A percentile compares a stretch with the other conserved stretches of the same genome.
Conservation (phyloP, 2,113 vertebrate species). For the Protobothrops mucrosquamatus region DNA sequence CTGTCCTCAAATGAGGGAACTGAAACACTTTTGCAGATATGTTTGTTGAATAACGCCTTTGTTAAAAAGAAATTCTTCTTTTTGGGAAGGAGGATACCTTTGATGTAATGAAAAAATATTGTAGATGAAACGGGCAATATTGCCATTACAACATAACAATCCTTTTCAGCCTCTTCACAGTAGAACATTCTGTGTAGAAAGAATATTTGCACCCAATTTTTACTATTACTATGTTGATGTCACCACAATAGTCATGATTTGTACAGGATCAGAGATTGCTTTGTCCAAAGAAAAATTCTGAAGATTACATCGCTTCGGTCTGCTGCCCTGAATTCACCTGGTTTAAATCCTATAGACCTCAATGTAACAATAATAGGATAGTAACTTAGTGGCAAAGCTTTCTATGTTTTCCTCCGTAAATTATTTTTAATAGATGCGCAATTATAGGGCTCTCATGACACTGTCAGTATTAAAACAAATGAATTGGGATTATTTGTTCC, state of each 20-base stretch:
- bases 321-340: neutral
- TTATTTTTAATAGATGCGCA: neutral
- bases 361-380: neutral
- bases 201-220: neutral
- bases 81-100: neutral
- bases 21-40: slow-evolving; percentile 25
- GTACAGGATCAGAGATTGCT: neutral
- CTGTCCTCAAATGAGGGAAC: slow-evolving; percentile 30
- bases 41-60: neutral
- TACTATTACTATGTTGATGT: neutral
- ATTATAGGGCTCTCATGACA: neutral
- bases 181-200: neutral
- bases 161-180: neutral
- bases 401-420: neutral
- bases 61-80: neutral
- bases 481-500: neutral
- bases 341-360: neutral
- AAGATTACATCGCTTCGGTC: neutral
- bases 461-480: neutral
- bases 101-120: neutral
- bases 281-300: neutral
- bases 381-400: neutral
- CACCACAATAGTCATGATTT: neutral
- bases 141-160: neutral
- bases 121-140: slow-evolving; percentile 6